These are phyloP conservation scores for Agapornis roseicollis DNA, from an alignment of 2,113 vertebrate species.

Conservation along the genomic window DNA sequence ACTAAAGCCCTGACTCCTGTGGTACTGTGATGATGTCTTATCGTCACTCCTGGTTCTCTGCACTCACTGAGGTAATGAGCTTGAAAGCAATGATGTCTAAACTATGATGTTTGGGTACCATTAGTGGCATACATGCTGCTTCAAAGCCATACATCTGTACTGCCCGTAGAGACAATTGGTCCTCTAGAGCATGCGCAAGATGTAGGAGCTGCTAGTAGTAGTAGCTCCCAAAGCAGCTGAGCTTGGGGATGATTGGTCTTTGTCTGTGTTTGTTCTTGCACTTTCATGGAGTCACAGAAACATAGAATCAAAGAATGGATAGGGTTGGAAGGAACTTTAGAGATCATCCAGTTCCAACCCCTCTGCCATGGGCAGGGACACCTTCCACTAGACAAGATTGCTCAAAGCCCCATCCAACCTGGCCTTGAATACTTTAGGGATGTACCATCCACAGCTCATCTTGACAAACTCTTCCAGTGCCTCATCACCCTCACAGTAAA, in stretches of 20 bases:
- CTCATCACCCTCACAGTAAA: background rate
- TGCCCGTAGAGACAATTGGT: background rate
- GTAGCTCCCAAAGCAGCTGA: background rate
- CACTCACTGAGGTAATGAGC: background rate
- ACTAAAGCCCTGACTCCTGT: background rate
- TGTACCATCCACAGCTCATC: background rate
- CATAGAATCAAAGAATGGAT: background rate
- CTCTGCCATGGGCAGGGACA: background rate
- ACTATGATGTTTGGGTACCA: background rate
- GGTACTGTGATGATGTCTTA: background rate
- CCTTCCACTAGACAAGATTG: background rate
- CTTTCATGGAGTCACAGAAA: background rate
- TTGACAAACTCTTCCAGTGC: background rate
- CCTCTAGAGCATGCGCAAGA: background rate
- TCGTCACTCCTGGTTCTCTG: background rate
- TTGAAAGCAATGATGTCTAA: background rate
- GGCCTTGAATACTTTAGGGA: background rate
- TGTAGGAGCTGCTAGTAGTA: accelerated
- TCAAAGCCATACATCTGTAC: background rate
- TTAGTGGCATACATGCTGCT: background rate
- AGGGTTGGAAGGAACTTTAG: background rate
- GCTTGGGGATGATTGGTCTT: background rate
- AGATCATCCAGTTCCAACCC: background rate
- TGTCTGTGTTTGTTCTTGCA: background rate
- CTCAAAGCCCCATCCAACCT: background rate